Base-by-base conservation (phyloP, 53 echinoderm and acorn worm genomes). In the Crossaster papposus region DNA sequence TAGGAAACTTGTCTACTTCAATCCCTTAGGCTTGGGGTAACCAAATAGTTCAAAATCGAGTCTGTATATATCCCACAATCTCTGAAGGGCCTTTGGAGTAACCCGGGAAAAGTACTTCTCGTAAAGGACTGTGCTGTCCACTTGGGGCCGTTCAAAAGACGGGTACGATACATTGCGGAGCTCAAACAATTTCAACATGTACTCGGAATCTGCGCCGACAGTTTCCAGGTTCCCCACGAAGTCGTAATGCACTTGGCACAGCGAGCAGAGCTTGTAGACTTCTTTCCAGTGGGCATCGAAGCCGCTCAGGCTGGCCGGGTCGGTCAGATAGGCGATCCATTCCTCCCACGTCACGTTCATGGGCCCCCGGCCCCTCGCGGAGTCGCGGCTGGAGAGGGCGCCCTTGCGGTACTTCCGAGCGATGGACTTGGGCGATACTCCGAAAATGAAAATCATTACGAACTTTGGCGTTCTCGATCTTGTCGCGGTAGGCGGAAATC, bases 141-240 rank as follows among this genome's bases (percentile, higher is more conserved):
- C 91, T 0, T 92, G 90, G 31, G 92, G 88, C 70, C 94, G 90
- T 22, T 68, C 65, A 31, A 51, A 70, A 0, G 92, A 74, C 18
- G 95, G 95, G 36, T 71, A 95, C 36, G 83, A 14, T 2, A 93
- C 89, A 30, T 51, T 23, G 50, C 44, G 54, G 13, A 73, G 34
- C 6, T 50, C 77, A 51, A 90, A 51, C 13, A 54, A 31, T 8
- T 75, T 74, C 1, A 95, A 70, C 85, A 95, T 91, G 62, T 91
- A 95, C 50, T 74, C 29, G 22, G 95, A 93, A 79, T 93, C 95
- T 1, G 83, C 72, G 2, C 14, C 33, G 4, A 95, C 88, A 9
- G 93, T 95, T 79, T 95, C 95, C 15, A 93, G 33, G 51, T 95
- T 81, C 10, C 95, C 95, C 33, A 95, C 80, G 83, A 91, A 93